Percentiles rank a stretch among this genome's conserved stretches.
phyloP scores from a whole-genome alignment of 2,797 vertebrate genomes.

The Coregonus suidteri region DNA sequence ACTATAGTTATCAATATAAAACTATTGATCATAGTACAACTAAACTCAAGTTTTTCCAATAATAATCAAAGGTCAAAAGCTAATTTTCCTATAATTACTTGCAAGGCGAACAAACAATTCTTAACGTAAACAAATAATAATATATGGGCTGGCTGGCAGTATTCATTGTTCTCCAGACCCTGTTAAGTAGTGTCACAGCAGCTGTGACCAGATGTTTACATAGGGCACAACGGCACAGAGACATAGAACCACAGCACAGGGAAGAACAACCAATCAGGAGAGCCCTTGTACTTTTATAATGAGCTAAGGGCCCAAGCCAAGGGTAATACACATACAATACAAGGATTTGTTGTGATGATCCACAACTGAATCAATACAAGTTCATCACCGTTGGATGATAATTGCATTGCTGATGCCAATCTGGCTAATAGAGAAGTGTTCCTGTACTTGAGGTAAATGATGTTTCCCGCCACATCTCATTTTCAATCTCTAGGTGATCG shows the following conservation, averaged over 20 bases:
- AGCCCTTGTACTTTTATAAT: neutral
- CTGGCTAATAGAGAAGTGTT: conserved; percentile 38
- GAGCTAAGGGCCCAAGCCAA: neutral
- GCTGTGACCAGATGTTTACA: conserved; percentile 74
- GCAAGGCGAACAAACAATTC: conserved; percentile 58
- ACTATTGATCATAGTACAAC: conserved; percentile 64
- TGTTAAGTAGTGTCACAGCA: conserved; percentile 58
- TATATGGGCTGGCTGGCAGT: conserved; percentile 72
- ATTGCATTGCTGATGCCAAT: conserved; percentile 19
- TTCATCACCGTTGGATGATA: conserved; percentile 35
- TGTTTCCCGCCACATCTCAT: conserved; percentile 10
- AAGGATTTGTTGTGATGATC: conserved; percentile 1
- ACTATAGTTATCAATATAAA: conserved; percentile 65
- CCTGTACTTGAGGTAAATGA: conserved; percentile 49
- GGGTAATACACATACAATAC: neutral
- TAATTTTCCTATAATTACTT: conserved; percentile 79
- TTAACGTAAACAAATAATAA: conserved; percentile 78
- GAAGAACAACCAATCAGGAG: conserved; percentile 59
- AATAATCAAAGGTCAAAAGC: conserved; percentile 80
- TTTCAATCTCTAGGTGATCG: conserved; percentile 44
- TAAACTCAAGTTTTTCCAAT: conserved; percentile 70
- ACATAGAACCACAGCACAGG: conserved; percentile 46
- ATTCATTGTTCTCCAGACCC: conserved; percentile 72
- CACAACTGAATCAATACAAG: conserved; percentile 28
- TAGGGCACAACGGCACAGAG: conserved; percentile 65